These are phyloP conservation scores for Carlito syrichta DNA, from an alignment of 2,113 vertebrate species.

Conservation along the genomic window DNA sequence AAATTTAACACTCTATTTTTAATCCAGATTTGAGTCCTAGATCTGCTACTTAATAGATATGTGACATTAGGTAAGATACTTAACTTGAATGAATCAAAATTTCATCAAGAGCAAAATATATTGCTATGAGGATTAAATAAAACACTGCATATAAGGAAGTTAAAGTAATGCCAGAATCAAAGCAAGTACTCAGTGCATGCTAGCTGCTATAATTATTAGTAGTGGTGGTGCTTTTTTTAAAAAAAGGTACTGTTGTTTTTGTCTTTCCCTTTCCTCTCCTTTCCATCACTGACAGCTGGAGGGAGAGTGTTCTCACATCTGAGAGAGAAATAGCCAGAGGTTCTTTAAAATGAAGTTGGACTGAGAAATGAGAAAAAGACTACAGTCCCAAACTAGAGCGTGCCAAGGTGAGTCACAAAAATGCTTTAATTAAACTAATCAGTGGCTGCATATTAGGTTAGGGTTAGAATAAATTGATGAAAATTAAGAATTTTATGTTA, in stretches of 20 bases:
- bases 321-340: not conserved
- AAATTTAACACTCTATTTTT: not conserved
- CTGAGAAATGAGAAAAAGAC: not conserved
- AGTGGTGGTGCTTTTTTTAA: not conserved
- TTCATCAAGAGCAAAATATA: slow-evolving; percentile 6
- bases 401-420: not conserved
- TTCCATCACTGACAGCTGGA: not conserved
- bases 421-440: not conserved
- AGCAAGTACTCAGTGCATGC: not conserved
- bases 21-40: not conserved
- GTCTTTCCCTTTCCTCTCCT: not conserved
- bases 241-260: not conserved
- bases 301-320: not conserved
- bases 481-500: not conserved
- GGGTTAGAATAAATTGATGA: slow-evolving; percentile 22
- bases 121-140: not conserved
- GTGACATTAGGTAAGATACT: not conserved
- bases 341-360: not conserved
- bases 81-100: not conserved
- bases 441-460: not conserved
- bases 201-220: not conserved
- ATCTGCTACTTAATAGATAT: not conserved
- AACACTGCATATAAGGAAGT: not conserved
- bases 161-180: not conserved
- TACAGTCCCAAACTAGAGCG: not conserved